Evolutionary conservation across 2,888 invertebrate species (phyloP), one percentile per base, ranked within the genome.

Genomic region (Idaea aversata): DNA sequence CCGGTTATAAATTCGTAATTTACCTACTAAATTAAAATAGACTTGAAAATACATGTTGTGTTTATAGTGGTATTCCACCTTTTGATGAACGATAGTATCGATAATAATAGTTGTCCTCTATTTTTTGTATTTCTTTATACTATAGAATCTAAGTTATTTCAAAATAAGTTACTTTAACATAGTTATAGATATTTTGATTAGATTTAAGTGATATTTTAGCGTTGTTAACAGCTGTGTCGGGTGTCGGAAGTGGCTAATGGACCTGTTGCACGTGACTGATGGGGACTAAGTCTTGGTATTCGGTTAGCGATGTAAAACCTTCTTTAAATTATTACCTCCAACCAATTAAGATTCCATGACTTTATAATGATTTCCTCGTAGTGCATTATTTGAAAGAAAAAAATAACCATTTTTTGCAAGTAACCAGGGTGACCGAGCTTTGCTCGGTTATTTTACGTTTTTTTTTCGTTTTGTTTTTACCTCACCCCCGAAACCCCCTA

Each of bases 191-290:
- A 65, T 67, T 70, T 65, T 64, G 61, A 63, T 65, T 68, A 63
- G 35, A 65, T 68, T 65, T 63, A 61, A 66, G 61, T 64, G 58
- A 68, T 78, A 74, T 72, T 74, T 79, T 79, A 77, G 77, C 72
- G 70, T 74, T 66, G 77, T 79, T 81, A 80, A 77, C 77, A 81
- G 81, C 80, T 78, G 76, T 71, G 75, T 71, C 70, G 70, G 74
- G 77, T 83, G 84, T 82, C 87, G 87, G 88, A 88, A 88, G 77
- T 79, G 72, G 75, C 74, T 88, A 89, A 88, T 88, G 84, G 82
- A 87, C 90, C 81, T 90, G 90, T 90, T 90, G 90, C 88, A 71
- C 72, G 77, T 83, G 81, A 85, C 79, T 84, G 83, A 88, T 84
- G 81, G 78, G 74, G 75, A 74, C 73, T 75, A 67, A 70, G 73